Conservation (phyloP, 1,140 invertebrate genomes). For the Dysdera silvatica region DNA sequence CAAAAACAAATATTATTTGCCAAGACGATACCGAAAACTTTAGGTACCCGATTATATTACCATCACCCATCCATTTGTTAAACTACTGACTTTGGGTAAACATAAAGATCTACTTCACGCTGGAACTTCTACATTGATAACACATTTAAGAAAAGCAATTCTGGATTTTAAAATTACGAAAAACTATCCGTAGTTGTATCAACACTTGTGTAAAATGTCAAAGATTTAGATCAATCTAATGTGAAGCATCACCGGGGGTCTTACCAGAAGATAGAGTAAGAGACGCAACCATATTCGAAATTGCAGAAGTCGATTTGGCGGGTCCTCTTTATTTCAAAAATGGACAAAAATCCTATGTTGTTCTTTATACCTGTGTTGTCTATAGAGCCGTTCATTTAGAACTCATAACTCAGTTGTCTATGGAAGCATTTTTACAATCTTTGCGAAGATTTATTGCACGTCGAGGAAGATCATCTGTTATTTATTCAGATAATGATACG, state of each 20-base stretch:
- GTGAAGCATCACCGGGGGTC: background rate
- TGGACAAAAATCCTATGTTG: conserved; percentile 10
- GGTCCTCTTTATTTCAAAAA: conserved; percentile 37
- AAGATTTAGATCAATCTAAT: background rate
- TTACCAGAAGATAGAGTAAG: conserved; percentile 1
- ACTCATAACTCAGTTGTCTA: conserved; percentile 28
- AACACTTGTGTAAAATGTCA: conserved; percentile 1
- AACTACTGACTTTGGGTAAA: background rate
- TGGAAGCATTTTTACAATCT: conserved; percentile 14
- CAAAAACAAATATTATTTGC: background rate
- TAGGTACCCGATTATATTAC: conserved; percentile 1
- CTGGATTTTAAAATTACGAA: conserved; percentile 12
- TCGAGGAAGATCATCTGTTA: conserved; percentile 4
- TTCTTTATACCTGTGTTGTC: conserved; percentile 26
- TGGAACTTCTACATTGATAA: background rate
- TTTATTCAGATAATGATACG: conserved; percentile 45
- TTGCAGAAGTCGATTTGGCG: background rate
- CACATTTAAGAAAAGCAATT: conserved; percentile 7
- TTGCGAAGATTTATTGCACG: conserved; percentile 3
- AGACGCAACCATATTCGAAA: conserved; percentile 1
- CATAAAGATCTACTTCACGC: background rate
- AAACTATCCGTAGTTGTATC: conserved; percentile 4
- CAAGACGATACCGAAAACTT: background rate
- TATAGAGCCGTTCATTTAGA: conserved; percentile 45
- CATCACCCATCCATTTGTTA: background rate